These are phyloP conservation scores for Panthera tigris DNA, from an alignment of 2,113 vertebrate genomes.

Conservation along the genomic window DNA sequence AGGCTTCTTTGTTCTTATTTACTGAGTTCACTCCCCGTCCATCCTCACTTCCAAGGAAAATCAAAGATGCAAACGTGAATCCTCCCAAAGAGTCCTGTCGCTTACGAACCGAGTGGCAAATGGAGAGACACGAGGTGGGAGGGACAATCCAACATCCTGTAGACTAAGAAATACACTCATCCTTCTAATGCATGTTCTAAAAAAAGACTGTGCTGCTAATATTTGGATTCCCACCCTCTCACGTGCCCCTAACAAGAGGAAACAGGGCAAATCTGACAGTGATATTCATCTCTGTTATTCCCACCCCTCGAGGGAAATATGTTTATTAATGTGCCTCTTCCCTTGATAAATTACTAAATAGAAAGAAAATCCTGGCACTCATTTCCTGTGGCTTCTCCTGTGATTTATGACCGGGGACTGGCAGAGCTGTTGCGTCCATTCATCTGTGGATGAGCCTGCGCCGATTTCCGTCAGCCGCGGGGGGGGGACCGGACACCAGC, in stretches of 20 bases:
- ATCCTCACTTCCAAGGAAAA: background rate
- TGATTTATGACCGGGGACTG: conserved; percentile 86
- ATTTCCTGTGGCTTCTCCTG: conserved; percentile 86
- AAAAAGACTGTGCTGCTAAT: conserved; percentile 53
- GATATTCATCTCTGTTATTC: conserved; percentile 91
- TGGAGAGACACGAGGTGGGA: background rate
- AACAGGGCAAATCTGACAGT: conserved; percentile 87
- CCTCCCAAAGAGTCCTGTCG: background rate
- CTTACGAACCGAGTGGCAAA: background rate
- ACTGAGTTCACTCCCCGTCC: background rate
- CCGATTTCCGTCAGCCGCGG: conserved; percentile 58
- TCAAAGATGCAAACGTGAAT: background rate
- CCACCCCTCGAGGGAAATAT: conserved; percentile 90
- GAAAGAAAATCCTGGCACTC: conserved; percentile 91
- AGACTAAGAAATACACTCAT: background rate
- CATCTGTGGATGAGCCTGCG: conserved; percentile 78
- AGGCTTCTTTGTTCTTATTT: background rate
- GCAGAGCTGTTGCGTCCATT: conserved; percentile 76
- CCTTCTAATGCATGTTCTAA: background rate
- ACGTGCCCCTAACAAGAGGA: conserved; percentile 82
- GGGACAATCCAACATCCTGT: background rate
- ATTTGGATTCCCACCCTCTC: conserved; percentile 84
- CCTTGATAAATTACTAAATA: conserved; percentile 94
- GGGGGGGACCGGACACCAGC: background rate
- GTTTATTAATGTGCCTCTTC: conserved; percentile 94